Conservation (phyloP, 2,888 invertebrate species). For the Agriotes lineatus region DNA sequence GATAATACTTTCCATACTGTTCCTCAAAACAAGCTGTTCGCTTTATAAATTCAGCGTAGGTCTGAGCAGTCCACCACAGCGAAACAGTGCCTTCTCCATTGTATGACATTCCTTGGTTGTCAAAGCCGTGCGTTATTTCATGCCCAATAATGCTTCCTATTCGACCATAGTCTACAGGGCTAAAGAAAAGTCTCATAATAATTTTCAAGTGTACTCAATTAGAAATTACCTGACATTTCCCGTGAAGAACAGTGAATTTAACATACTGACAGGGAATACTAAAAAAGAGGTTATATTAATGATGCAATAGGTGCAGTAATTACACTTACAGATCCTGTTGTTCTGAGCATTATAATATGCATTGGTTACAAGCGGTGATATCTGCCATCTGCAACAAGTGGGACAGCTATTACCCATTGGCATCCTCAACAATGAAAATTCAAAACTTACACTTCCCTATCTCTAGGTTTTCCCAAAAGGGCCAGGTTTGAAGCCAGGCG, state of each 20-base stretch:
- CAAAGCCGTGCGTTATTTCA: constrained; percentile 70
- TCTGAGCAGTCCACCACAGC: constrained; percentile 62
- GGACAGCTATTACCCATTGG: not conserved
- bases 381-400: constrained; percentile 61
- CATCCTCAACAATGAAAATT: not conserved
- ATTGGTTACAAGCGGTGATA: constrained; percentile 71
- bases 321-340: constrained; percentile 65
- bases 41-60: constrained; percentile 57
- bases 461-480: constrained; percentile 53
- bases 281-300: constrained; percentile 35
- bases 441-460: constrained; percentile 53
- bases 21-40: constrained; percentile 63
- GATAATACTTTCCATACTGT: constrained; percentile 64
- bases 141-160: constrained; percentile 72
- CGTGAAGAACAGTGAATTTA: constrained; percentile 60
- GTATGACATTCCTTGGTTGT: constrained; percentile 63
- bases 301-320: not conserved
- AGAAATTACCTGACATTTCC: constrained; percentile 54
- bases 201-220: constrained; percentile 9
- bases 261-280: constrained; percentile 61
- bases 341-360: constrained; percentile 74
- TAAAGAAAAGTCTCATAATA: constrained; percentile 44
- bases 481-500: constrained; percentile 58
- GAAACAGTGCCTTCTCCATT: constrained; percentile 70
- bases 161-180: constrained; percentile 69